Base-by-base conservation (phyloP, 2,113 vertebrate genomes). In the Dasyornis broadbenti region DNA sequence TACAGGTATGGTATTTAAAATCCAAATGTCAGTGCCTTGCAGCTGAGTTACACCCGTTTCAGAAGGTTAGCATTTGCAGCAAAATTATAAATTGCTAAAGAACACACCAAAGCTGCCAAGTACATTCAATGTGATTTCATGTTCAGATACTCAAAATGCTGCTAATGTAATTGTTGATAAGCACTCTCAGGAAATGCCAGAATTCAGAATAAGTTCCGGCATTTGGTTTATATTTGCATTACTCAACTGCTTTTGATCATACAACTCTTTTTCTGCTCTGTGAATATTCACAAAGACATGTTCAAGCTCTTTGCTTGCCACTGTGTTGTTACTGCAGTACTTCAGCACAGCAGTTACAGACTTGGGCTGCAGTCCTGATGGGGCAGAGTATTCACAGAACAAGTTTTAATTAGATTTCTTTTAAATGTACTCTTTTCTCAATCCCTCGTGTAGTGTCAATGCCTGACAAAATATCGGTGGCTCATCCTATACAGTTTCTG, bases 401-500 rank as follows among this genome's bases (percentile, higher is more conserved):
- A 76, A 81, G 6, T 40, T 66, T n/a, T 66, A 30, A 35, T 47
- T 52, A 40, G 23, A 35, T 64, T 73, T 39, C 33, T 64, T 35
- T 60, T 9, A 24, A 60, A 76, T 21, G 2, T 19, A 53, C 15
- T n/a, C 5, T 78, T 79, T 78, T 56, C 30, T 86, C 23, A n/a
- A 35, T 71, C 15, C 1, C 18, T 64, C 60, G 5, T 42, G 19
- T 70, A 81, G 21, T 56, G 19, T 49, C 35, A 66, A 11, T 72
- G n/a, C 22, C 45, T 68, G 44, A 42, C 50, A 89, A 73, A 70
- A 68, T 0, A 11, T 59, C 57, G 31, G 33, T 54, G 39, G 7
- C 24, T 77, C 0, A 0, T 68, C 24, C n/a, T 10, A 2, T 31
- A 40, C 1, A 3, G 28, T 15, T 64, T 70, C 15, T 39, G 6